Base-by-base conservation (phyloP, 2,888 invertebrate genomes). In the Acrocera orbiculus region DNA sequence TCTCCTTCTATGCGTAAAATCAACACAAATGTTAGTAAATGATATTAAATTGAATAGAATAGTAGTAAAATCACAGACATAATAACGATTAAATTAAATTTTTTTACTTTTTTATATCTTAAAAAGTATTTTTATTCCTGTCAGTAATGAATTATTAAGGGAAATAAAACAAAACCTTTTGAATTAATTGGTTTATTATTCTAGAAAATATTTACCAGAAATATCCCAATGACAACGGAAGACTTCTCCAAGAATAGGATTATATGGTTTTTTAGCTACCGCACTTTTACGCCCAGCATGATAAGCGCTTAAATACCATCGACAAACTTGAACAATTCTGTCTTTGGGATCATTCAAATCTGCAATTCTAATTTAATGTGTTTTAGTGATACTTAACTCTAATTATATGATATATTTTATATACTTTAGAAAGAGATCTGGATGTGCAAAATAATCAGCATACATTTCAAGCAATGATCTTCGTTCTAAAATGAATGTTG, bases 371-470 rank as follows among this genome's bases (percentile, higher is more conserved):
- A 34, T 56, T 52, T 15, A 26, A 32, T 8, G 13, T 10, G n/a
- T 27, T n/a, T 26, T 31, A 30, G 20, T 27, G 26, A n/a, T n/a
- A n/a, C n/a, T n/a, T n/a, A n/a, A n/a, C n/a, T n/a, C n/a, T n/a
- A n/a, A n/a, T n/a, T n/a, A 30, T 16, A 38, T 9, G 30, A 16
- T 14, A 23, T 19, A n/a, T 20, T 35, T 24, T 23, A 16, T 35
- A 56, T 62, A 89, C 89, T 71, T 81, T 42, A 82, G 70, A 63
- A 98, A 96, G 49, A 93, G 73, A 62, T 96, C 95, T 1, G 98
- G 95, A 68, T 99, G 98, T 9, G 98, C 93, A 64, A 99, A 95
- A 56, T 96, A 98, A 64, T 99, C 98, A 30, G 98, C 96, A 60
- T 95, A 99, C 98, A 99, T 99, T 66, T 99, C 98, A 29, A 99